Evolutionary conservation across 1,140 invertebrate genomes (phyloP).

Genomic region (Ptiloglossa arizonensis): DNA sequence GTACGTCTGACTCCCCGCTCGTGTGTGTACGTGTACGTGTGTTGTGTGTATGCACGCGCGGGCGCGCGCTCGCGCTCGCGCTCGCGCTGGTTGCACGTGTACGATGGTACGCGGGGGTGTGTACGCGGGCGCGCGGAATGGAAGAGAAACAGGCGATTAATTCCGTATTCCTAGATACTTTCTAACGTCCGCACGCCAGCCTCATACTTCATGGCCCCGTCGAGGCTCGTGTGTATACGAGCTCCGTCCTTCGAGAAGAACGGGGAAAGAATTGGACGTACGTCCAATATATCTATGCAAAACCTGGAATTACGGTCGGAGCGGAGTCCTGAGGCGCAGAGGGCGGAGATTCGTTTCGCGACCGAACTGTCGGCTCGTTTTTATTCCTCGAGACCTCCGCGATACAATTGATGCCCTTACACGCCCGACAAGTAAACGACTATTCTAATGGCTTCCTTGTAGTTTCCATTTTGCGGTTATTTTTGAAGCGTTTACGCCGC

Average conservation of each 20-base stretch:
- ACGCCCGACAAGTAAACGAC: background rate
- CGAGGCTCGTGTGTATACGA: slow-evolving; percentile 61
- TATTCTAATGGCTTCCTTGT: background rate
- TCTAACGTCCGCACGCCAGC: slow-evolving; percentile 69
- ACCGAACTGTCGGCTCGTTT: background rate
- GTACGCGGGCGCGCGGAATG: slow-evolving; percentile 9
- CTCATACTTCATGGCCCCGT: slow-evolving; percentile 64
- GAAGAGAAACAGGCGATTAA: slow-evolving; percentile 69
- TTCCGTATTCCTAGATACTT: slow-evolving; percentile 75
- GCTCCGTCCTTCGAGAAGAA: slow-evolving; percentile 54
- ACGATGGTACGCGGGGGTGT: slow-evolving; percentile 10
- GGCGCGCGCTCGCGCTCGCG: no score
- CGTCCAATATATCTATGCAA: slow-evolving; percentile 51
- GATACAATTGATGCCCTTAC: background rate
- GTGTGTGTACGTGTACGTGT: background rate
- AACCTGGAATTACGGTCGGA: slow-evolving; percentile 43
- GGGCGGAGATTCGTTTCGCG: background rate
- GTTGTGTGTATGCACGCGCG: background rate
- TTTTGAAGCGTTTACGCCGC: no score
- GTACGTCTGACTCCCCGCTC: background rate
- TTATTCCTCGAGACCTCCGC: background rate
- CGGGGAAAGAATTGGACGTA: slow-evolving; percentile 53
- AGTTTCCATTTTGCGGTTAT: no score
- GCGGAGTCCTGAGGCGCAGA: background rate
- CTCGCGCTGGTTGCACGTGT: background rate